phyloP scores from a whole-genome alignment of 2,797 vertebrate species.

The Myripristis jacobus region DNA sequence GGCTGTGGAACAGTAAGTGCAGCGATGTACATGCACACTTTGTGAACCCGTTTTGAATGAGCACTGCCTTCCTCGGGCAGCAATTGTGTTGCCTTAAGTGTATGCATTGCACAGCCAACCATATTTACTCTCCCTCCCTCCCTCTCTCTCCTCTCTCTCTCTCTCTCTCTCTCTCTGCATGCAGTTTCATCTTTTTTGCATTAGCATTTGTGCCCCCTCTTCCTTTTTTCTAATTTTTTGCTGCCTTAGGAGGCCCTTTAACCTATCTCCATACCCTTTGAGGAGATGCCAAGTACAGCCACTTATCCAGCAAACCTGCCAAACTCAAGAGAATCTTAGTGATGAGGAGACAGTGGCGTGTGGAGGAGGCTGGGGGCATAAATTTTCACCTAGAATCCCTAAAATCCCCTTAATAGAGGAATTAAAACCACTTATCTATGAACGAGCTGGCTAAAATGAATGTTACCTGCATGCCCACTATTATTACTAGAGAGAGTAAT shows the following conservation, averaged over 20 bases:
- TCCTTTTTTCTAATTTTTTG: slow-evolving; percentile 44
- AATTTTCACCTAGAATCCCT: too few species aligned
- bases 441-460: too few species aligned
- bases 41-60: slow-evolving; percentile 24
- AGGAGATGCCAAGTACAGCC: slow-evolving; percentile 57
- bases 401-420: too few species aligned
- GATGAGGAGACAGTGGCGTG: slow-evolving; percentile 7
- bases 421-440: too few species aligned
- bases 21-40: slow-evolving; percentile 8
- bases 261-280: slow-evolving; percentile 52
- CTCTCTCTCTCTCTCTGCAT: too few species aligned
- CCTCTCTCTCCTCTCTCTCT: too few species aligned
- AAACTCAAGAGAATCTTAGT: slow-evolving; percentile 21
- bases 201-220: slow-evolving; percentile 5
- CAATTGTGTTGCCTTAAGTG: slow-evolving; percentile 31
- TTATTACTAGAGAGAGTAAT: too few species aligned
- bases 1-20: slow-evolving; percentile 27
- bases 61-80: slow-evolving; percentile 25
- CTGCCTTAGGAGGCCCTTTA: slow-evolving; percentile 47
- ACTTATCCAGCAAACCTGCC: slow-evolving; percentile 17
- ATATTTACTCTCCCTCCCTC: slow-evolving; percentile 54
- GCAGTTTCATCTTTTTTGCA: too few species aligned
- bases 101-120: slow-evolving; percentile 31
- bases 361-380: too few species aligned
- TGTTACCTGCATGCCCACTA: too few species aligned